phyloP scores from a whole-genome alignment of 2,113 vertebrate species.

The Syrrhaptes paradoxus region DNA sequence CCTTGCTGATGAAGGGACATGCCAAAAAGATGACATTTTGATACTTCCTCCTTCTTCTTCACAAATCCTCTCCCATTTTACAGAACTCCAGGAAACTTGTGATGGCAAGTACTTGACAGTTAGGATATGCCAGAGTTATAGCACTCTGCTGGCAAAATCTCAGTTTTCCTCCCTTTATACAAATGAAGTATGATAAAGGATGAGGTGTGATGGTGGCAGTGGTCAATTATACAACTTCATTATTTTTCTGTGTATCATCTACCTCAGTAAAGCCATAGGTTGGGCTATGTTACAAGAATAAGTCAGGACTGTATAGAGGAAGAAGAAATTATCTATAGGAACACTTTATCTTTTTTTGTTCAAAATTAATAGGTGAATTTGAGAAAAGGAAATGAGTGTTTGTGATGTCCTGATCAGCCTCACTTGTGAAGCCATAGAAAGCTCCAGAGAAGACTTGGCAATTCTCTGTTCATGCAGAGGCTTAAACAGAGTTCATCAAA shows the following conservation, averaged over 20 bases:
- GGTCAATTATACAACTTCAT: neutral
- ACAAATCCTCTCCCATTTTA: neutral
- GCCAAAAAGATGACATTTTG: neutral
- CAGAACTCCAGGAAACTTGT: neutral
- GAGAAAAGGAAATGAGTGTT: neutral
- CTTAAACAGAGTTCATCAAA: neutral
- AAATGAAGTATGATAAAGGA: neutral
- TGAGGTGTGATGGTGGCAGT: neutral
- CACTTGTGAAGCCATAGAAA: neutral
- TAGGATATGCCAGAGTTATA: neutral
- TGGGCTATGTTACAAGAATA: neutral
- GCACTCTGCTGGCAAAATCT: neutral
- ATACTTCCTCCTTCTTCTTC: neutral
- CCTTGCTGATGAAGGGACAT: neutral
- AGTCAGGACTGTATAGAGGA: neutral
- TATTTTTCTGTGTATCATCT: neutral
- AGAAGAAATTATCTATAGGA: neutral
- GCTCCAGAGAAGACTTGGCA: neutral
- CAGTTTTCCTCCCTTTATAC: neutral
- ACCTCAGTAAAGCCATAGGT: neutral
- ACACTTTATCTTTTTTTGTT: neutral
- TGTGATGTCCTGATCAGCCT: neutral
- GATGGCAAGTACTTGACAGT: neutral
- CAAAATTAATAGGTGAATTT: neutral
- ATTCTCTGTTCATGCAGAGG: neutral